Base-by-base conservation (phyloP, 2,113 vertebrate species). In the Rattus norvegicus region DNA sequence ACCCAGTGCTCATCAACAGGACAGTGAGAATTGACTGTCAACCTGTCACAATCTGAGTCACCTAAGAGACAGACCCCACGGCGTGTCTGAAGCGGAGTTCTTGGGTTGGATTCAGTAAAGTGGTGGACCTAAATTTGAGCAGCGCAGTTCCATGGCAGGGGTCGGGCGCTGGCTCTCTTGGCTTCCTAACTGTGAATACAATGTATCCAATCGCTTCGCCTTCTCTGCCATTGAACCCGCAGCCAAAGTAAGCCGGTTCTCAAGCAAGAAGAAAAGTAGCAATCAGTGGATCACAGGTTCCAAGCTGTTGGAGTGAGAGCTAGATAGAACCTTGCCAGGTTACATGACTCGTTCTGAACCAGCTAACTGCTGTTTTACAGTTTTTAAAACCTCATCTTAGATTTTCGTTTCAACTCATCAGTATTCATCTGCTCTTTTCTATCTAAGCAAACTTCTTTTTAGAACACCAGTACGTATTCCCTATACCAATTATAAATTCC, bases 361-460 rank as follows among this genome's bases (percentile, higher is more conserved):
- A 91, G 36, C 54, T 54, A 47, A 61, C 69, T 88, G 52, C 75
- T 90, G n/a, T 7, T 88, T 30, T 73, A 88, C 24, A 28, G 36
- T 94, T 83, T 39, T 93, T 90, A 54, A 75, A 49, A 69, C 67
- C 59, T 80, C 39, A 89, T 33, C 39, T 83, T 87, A 16, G 52
- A 26, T 26, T 92, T 94, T 88, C n/a, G 54, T 87, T 61, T 54
- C 7, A 14, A 26, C 56, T 84, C 92, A 28, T 20, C 49, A 52
- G 2, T 56, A 43, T 54, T 80, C 36, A 36, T 90, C 75, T 88
- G 28, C 30, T 92, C 56, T 24, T 93, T 92, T 92, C 20, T 56
- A 6, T 65, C 26, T 85, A 16, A 87, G 63, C 36, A 92, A 93
- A 70, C 20, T 84, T 92, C 76, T 81, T 17, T 91, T 94, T 91